Percentiles rank a stretch among this genome's conserved stretches.
These are phyloP conservation scores for Morus bassanus DNA, from an alignment of 2,797 vertebrate genomes.

Conservation along the genomic window DNA sequence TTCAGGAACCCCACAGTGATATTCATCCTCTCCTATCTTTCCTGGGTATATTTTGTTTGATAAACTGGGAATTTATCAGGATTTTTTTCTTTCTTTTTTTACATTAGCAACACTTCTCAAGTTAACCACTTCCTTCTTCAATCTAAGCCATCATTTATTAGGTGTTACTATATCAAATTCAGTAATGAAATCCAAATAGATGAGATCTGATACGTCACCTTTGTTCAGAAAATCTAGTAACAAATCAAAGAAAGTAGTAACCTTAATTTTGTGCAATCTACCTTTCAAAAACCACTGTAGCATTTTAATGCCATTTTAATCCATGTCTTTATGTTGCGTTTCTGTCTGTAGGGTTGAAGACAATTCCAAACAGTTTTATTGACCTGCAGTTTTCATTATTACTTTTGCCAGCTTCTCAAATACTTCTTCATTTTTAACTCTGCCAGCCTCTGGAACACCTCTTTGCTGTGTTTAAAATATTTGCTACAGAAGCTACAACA, in stretches of 20 bases:
- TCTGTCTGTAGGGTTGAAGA: neutral
- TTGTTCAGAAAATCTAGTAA: neutral
- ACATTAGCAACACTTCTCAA: neutral
- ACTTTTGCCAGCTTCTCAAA: neutral
- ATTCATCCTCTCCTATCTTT: neutral
- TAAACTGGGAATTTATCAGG: neutral
- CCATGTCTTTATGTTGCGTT: neutral
- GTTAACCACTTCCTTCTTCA: neutral
- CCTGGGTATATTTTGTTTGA: neutral
- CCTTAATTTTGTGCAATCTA: neutral
- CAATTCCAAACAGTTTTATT: neutral
- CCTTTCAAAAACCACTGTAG: neutral
- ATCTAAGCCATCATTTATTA: neutral
- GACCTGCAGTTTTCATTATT: neutral
- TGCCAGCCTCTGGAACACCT: neutral
- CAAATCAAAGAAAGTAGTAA: neutral
- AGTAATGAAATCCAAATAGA: neutral
- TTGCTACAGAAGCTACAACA: neutral
- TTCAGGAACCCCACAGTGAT: neutral
- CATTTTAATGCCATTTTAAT: neutral
- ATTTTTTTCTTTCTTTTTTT: neutral
- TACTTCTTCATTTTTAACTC: neutral
- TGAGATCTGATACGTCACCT: neutral
- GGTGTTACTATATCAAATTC: neutral
- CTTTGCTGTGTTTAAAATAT: neutral